Conservation (phyloP, 2,797 vertebrate species). For the Schizopygopsis malacanthus region DNA sequence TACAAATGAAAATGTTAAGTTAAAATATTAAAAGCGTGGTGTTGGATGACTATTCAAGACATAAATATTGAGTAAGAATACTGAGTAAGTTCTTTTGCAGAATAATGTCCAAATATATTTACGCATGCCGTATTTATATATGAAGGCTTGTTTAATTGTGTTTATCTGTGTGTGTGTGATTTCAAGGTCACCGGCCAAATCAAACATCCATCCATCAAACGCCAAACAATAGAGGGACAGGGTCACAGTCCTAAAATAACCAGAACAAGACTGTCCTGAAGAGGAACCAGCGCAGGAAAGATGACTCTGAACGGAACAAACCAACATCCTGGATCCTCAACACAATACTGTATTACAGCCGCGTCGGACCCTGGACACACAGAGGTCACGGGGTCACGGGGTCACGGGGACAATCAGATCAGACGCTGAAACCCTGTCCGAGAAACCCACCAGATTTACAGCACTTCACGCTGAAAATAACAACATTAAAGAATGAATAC, state of each 20-base stretch:
- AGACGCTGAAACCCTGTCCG: slow-evolving; percentile 12
- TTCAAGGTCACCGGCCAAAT: slow-evolving; percentile 21
- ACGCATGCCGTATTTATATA: not conserved
- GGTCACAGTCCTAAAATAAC: slow-evolving; percentile 40
- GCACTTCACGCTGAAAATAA: not conserved
- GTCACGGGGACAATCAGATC: not conserved
- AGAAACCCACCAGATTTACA: not conserved
- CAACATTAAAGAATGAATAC: not conserved
- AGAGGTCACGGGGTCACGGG: slow-evolving; percentile 32
- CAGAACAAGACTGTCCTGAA: slow-evolving; percentile 15
- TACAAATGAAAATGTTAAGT: not conserved
- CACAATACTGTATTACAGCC: slow-evolving; percentile 40
- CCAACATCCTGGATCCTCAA: slow-evolving; percentile 47
- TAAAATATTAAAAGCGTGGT: not conserved
- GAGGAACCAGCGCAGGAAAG: not conserved
- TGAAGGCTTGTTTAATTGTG: not conserved
- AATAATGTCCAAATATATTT: not conserved
- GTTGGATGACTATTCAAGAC: not conserved
- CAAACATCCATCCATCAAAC: slow-evolving; percentile 39
- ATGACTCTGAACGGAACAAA: slow-evolving; percentile 42
- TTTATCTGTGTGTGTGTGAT: not conserved
- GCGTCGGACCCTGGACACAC: slow-evolving; percentile 5
- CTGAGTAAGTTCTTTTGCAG: not conserved
- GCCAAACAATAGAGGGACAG: slow-evolving; percentile 44
- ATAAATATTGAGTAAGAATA: too few relatives aligned